phyloP scores from a whole-genome alignment of 2,113 vertebrate species.

The Boulengeromyrus knoepffleri region DNA sequence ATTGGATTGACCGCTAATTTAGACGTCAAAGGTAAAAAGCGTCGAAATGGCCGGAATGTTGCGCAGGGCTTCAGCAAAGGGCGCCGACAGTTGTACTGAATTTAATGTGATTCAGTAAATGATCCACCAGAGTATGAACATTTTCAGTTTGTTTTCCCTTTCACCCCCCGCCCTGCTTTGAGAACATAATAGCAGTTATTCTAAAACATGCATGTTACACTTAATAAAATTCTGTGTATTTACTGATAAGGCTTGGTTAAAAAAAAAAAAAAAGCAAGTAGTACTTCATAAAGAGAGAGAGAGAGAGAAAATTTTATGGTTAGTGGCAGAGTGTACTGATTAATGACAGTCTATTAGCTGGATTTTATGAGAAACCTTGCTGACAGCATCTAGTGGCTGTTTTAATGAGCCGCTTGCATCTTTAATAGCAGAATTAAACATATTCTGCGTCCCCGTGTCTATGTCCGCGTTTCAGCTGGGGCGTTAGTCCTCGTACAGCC shows the following conservation, averaged over 20 bases:
- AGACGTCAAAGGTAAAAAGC: background rate
- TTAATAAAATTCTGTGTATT: background rate
- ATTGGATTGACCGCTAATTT: background rate
- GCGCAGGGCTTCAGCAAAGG: background rate
- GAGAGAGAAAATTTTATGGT: background rate
- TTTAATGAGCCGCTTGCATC: constrained; percentile 9
- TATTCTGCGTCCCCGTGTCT: background rate
- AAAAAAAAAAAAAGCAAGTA: background rate
- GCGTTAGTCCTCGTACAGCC: constrained; percentile 20
- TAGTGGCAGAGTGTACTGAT: background rate
- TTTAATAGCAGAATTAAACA: constrained; percentile 8
- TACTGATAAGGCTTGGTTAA: background rate
- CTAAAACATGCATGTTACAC: background rate
- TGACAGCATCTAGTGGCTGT: background rate
- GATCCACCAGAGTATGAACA: background rate
- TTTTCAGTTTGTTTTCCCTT: background rate
- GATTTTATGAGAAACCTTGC: background rate
- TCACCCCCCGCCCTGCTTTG: background rate
- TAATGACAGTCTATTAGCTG: background rate
- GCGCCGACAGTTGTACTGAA: background rate
- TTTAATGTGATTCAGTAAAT: background rate
- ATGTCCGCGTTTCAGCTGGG: constrained; percentile 17
- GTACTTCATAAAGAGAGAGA: background rate
- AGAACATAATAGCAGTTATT: background rate
- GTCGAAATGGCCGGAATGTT: background rate